These are phyloP conservation scores for Harpegnathos saltator DNA, from an alignment of 1,140 invertebrate genomes.

Conservation along the genomic window DNA sequence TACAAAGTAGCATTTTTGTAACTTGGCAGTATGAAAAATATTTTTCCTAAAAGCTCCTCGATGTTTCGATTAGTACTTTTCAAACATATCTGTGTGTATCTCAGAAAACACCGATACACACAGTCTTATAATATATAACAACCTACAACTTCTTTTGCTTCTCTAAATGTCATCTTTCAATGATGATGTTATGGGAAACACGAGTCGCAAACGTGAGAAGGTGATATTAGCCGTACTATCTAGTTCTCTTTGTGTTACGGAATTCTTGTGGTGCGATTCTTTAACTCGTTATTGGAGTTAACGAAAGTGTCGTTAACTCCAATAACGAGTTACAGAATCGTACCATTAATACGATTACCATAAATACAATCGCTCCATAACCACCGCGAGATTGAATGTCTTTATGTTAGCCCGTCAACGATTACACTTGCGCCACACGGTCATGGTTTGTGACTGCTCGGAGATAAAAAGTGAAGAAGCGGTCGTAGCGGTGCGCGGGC, in stretches of 20 bases:
- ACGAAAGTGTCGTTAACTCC: no score
- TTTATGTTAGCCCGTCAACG: not conserved
- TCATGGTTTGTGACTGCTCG: not conserved
- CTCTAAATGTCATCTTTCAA: no score
- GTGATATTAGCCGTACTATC: not conserved
- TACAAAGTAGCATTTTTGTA: slow-evolving; percentile 53
- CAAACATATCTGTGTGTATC: not conserved
- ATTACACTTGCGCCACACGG: not conserved
- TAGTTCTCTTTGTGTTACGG: no score
- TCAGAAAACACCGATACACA: no score
- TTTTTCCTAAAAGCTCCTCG: not conserved
- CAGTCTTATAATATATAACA: no score
- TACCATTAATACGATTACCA: no score
- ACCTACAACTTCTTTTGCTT: no score
- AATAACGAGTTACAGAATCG: no score
- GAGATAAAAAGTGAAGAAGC: not conserved
- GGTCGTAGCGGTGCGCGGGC: slow-evolving; percentile 30
- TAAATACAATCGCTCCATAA: slow-evolving; percentile 64
- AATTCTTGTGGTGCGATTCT: no score
- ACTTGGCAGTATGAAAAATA: slow-evolving; percentile 53
- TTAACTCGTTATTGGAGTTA: no score
- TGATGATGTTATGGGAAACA: slow-evolving; percentile 1
- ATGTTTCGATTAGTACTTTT: slow-evolving; percentile 26
- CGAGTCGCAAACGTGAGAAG: not conserved
- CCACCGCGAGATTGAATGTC: not conserved